Evolutionary conservation across 2,888 invertebrate genomes (phyloP), one percentile per base, ranked within the genome.

Genomic region (Cataglyphis albicans): DNA sequence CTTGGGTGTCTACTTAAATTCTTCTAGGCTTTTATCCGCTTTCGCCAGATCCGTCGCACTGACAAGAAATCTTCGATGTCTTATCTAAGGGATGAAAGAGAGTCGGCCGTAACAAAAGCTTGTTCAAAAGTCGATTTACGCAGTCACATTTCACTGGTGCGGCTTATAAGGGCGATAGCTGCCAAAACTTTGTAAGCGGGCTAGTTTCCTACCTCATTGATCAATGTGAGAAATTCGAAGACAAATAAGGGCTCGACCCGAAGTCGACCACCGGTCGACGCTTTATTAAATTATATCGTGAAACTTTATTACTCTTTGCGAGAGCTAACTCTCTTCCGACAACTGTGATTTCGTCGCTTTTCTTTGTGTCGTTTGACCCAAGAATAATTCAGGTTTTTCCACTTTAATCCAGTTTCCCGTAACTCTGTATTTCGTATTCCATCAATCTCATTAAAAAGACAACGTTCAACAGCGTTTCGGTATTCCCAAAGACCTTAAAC

Each of bases 41-140:
- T 57, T 41, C 44, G 10, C 3, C 38, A 41, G 10, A 52, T 64
- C 25, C 6, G 38, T 2, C 52, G n/a, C 21, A 32, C 48, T 55
- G 63, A 68, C 9, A 64, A 57, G 21, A 75, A 84, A 67, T 35
- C 6, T 63, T 48, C n/a, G 57, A 82, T 82, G 68, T 35, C 68
- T 68, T 57, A 65, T 57, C 70, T 21, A 61, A 29, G 4, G 44
- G 41, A 63, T 74, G 59, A 61, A 57, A 9, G 52, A 52, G 52
- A 52, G 4, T 32, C 18, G 29, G 32, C 12, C 18, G 48, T 29
- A 82, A 74, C 64, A 80, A 65, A 25, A 57, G n/a, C 25, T 55
- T 63, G 59, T 80, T 87, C 80, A 85, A 83, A 84, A 89, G 86
- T 86, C 84, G 74, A 83, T 86, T 82, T 85, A 73, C 83, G 63